These are phyloP conservation scores for Heterodera schachtii DNA, from an alignment of 1,140 invertebrate species.

Conservation along the genomic window DNA sequence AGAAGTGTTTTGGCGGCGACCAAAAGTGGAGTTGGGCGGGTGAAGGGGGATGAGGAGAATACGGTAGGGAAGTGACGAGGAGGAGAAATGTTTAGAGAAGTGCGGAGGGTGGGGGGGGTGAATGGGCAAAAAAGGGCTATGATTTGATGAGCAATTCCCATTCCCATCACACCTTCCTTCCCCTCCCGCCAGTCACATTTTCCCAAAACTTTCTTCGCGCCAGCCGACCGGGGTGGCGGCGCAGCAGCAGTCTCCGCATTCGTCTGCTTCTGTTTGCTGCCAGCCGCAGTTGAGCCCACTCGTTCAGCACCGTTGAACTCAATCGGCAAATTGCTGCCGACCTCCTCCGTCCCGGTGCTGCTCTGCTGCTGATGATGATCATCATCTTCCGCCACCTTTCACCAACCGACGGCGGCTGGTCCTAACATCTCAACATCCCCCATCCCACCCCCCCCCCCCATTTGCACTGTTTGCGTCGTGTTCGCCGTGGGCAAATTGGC, in stretches of 20 bases:
- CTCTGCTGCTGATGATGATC: not conserved
- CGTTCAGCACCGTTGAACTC: not conserved
- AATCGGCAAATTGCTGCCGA: not conserved
- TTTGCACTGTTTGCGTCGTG: too few relatives aligned
- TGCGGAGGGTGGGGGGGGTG: not conserved
- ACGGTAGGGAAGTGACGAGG: constrained; percentile 3
- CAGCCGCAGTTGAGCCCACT: not conserved
- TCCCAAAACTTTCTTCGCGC: too few relatives aligned
- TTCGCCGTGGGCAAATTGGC: not conserved
- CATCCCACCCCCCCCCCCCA: too few relatives aligned
- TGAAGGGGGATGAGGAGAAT: not conserved
- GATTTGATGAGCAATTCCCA: too few relatives aligned
- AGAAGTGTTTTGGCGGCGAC: not conserved
- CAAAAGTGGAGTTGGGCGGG: constrained; percentile 9
- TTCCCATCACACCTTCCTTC: too few relatives aligned
- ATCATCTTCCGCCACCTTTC: not conserved
- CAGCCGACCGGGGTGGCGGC: too few relatives aligned
- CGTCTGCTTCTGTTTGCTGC: not conserved
- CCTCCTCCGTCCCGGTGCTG: too few relatives aligned
- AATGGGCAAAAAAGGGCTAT: not conserved
- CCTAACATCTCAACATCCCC: too few relatives aligned
- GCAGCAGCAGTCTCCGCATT: not conserved
- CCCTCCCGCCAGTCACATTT: too few relatives aligned
- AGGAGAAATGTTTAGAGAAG: not conserved
- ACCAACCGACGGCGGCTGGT: too few relatives aligned